Evolutionary conservation across 2,113 vertebrate species (phyloP).

Genomic region (Phalacrocorax pelagicus): DNA sequence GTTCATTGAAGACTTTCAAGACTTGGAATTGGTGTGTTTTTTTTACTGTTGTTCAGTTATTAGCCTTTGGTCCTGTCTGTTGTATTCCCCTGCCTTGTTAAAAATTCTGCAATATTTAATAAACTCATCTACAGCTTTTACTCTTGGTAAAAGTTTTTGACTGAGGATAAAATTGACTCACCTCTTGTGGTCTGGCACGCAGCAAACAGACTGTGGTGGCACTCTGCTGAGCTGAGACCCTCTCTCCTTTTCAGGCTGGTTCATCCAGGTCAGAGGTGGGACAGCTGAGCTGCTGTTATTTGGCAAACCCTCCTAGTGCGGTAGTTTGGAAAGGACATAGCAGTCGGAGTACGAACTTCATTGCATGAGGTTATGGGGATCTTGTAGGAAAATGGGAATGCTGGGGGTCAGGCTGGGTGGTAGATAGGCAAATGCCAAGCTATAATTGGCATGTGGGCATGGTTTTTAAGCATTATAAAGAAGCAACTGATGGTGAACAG

Average conservation of each 20-base stretch:
- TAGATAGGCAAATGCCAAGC: not conserved
- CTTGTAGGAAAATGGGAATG: not conserved
- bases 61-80: not conserved
- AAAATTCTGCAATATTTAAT: not conserved
- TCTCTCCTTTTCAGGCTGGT: not conserved
- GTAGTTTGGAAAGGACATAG: not conserved
- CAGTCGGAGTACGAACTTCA: not conserved
- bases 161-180: not conserved
- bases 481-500: not conserved
- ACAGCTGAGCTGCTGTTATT: not conserved
- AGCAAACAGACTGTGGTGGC: fast-evolving
- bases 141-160: not conserved
- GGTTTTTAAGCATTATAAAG: not conserved
- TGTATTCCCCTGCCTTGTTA: not conserved
- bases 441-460: fast-evolving
- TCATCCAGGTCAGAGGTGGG: not conserved
- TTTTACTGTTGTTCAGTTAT: not conserved
- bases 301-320: not conserved
- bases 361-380: not conserved
- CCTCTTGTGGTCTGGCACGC: not conserved
- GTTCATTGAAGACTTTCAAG: not conserved
- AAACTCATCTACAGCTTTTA: not conserved
- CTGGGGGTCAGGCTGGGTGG: not conserved
- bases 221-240: not conserved
- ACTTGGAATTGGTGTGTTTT: not conserved